phyloP scores from a whole-genome alignment of 2,888 invertebrate species.

The Eupsilia transversa region DNA sequence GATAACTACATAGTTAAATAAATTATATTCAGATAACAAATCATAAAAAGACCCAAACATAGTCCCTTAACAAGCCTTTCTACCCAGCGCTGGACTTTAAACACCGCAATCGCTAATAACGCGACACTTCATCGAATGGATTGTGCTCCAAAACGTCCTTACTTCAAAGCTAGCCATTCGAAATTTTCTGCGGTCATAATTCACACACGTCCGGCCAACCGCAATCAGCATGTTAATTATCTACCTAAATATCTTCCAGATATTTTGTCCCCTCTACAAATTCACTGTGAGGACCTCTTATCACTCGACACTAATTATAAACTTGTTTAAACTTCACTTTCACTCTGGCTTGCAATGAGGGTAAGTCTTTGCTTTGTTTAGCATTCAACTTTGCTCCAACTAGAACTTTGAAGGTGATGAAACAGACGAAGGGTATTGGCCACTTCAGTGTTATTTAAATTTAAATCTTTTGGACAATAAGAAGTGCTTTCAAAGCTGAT shows the following conservation, averaged over 20 bases:
- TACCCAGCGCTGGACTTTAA: conserved; percentile 27
- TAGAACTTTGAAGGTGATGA: conserved; percentile 60
- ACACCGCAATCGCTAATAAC: conserved; percentile 34
- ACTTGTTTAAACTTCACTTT: conserved; percentile 73
- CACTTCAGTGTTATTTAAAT: conserved; percentile 60
- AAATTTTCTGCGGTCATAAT: conserved; percentile 53
- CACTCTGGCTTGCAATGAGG: conserved; percentile 64
- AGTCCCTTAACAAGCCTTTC: conserved; percentile 43
- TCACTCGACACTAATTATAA: conserved; percentile 73
- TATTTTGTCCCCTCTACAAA: conserved; percentile 63
- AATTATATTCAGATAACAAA: conserved; percentile 14
- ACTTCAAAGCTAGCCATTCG: conserved; percentile 30
- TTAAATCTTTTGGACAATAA: conserved; percentile 56
- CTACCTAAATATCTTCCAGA: conserved; percentile 63
- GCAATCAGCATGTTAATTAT: conserved; percentile 59
- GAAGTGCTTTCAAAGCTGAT: conserved; percentile 52
- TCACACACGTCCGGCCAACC: conserved; percentile 49
- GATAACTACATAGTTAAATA: neutral
- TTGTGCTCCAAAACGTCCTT: conserved; percentile 33
- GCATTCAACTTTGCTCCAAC: conserved; percentile 67
- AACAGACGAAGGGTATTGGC: conserved; percentile 50
- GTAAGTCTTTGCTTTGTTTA: conserved; percentile 68
- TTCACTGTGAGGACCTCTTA: conserved; percentile 65
- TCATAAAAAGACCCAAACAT: conserved; percentile 27
- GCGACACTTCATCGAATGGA: conserved; percentile 33